Evolutionary conservation across 2,113 vertebrate genomes (phyloP).

Genomic region (Echinops telfairi): DNA sequence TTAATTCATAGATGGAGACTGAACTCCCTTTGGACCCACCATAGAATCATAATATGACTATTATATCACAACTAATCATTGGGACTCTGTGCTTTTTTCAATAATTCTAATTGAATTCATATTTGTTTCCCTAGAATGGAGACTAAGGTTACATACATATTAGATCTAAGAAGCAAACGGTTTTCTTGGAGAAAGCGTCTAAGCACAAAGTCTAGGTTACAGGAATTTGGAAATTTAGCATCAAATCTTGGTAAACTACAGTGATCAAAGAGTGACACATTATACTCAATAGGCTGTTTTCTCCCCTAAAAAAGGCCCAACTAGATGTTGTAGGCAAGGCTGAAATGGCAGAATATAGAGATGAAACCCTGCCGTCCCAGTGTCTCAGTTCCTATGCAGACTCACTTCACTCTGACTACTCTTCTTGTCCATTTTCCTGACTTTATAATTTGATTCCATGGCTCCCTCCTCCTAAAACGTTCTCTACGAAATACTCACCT

Average conservation of each 20-base stretch:
- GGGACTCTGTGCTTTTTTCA: background rate
- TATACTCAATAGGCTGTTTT: background rate
- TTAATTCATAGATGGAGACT: background rate
- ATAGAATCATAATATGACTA: background rate
- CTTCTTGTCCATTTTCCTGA: background rate
- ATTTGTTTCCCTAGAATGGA: background rate
- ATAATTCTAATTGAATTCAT: background rate
- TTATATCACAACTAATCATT: too few species aligned
- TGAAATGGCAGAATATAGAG: background rate
- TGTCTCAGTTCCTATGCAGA: rapidly evolving
- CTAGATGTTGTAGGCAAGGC: background rate
- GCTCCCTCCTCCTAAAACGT: background rate
- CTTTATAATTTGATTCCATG: background rate
- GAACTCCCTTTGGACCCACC: background rate
- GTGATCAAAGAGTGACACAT: background rate
- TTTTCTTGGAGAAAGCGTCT: background rate
- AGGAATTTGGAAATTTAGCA: background rate
- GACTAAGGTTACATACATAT: background rate
- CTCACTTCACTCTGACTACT: background rate
- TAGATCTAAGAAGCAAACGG: background rate
- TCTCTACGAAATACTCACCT: background rate
- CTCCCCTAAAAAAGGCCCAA: background rate
- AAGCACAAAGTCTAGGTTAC: background rate
- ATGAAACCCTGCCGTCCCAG: too few species aligned
- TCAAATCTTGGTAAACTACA: too few species aligned